Evolutionary conservation across 2,888 invertebrate genomes (phyloP).

Genomic region (Masnerella sp.): DNA sequence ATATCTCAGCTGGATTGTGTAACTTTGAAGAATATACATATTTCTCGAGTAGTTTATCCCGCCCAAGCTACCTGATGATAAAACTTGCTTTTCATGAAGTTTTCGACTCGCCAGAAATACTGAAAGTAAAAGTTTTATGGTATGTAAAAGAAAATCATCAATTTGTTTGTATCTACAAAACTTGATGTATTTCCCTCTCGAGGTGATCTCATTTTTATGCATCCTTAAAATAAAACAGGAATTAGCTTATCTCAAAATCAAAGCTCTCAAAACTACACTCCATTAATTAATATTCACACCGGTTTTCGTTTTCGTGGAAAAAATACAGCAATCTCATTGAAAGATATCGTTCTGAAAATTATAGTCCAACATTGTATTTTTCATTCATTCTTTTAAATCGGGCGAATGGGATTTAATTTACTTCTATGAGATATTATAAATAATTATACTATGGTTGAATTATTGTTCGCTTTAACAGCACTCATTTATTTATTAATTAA

Average conservation of each 20-base stretch:
- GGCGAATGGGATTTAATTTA: too few species aligned
- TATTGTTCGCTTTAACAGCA: too few species aligned
- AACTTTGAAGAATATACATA: background rate
- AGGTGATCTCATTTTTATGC: background rate
- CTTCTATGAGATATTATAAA: too few species aligned
- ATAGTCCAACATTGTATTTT: too few species aligned
- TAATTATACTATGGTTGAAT: too few species aligned
- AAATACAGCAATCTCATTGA: too few species aligned
- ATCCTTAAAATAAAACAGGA: background rate
- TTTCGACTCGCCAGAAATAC: background rate
- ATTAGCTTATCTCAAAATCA: background rate
- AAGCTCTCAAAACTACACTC: too few species aligned
- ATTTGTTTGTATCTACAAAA: background rate
- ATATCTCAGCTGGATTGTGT: too few species aligned
- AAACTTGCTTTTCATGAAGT: constrained; percentile 12
- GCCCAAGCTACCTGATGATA: background rate
- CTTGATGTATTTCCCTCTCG: background rate
- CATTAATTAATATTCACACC: too few species aligned
- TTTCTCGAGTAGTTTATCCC: background rate
- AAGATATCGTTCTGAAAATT: too few species aligned
- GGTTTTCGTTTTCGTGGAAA: constrained; percentile 1
- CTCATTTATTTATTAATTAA: constrained; percentile 22
- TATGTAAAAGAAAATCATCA: background rate
- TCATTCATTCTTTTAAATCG: too few species aligned
- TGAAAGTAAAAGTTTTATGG: constrained; percentile 16